Evolutionary conservation across 2,113 vertebrate genomes (phyloP).

Genomic region (Callipepla californica): DNA sequence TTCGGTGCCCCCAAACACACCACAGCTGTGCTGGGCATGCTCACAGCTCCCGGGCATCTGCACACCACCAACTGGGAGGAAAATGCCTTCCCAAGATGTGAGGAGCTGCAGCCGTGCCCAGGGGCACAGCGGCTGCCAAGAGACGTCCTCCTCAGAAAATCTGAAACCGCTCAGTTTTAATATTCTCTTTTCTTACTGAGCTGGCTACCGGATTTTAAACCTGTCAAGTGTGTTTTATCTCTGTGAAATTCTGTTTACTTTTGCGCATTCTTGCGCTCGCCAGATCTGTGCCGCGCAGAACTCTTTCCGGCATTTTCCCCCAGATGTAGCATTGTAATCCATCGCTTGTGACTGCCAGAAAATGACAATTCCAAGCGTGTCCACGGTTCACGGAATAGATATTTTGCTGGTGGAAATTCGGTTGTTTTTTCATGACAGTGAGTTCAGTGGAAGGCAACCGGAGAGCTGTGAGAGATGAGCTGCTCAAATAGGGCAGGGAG

Average conservation of each 20-base stretch:
- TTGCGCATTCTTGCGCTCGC: background rate
- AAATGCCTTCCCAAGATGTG: background rate
- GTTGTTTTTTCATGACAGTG: background rate
- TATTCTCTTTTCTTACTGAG: background rate
- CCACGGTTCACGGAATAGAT: background rate
- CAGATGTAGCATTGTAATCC: background rate
- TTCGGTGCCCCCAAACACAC: rapidly evolving
- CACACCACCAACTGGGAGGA: background rate
- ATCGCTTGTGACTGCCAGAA: background rate
- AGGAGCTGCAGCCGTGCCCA: background rate
- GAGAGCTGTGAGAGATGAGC: background rate
- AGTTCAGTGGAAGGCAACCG: background rate
- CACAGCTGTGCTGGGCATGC: rapidly evolving
- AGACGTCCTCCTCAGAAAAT: background rate
- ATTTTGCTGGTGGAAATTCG: background rate
- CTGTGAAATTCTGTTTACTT: constrained; percentile 23
- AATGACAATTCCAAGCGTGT: constrained; percentile 2
- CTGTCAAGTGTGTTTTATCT: constrained; percentile 14
- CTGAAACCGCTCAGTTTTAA: background rate
- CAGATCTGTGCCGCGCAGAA: background rate
- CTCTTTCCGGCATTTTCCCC: background rate
- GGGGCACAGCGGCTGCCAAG: background rate
- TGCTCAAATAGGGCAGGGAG: background rate
- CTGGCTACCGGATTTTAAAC: background rate
- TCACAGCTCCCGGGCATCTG: background rate